Evolutionary conservation across 2,888 invertebrate species (phyloP).

Genomic region (Lucinisca nassula): DNA sequence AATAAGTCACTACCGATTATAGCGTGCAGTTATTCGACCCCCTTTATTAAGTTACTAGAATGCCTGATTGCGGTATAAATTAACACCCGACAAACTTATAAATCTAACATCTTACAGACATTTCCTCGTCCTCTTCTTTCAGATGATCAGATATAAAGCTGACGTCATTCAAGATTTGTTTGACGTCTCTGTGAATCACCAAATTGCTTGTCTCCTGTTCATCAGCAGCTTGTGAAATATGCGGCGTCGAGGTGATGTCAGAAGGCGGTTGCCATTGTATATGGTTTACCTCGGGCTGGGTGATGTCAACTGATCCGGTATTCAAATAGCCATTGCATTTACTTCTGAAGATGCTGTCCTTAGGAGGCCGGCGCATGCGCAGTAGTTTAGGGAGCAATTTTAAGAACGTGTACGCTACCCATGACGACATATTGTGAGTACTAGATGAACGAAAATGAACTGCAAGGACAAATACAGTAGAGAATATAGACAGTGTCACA

Average conservation of each 20-base stretch:
- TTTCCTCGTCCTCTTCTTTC: constrained; percentile 79
- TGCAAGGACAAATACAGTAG: constrained; percentile 92
- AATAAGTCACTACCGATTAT: too few species aligned
- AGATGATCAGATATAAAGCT: constrained; percentile 83
- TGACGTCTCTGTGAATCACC: constrained; percentile 91
- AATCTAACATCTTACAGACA: constrained; percentile 79
- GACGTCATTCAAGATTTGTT: constrained; percentile 91
- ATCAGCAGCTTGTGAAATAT: neutral
- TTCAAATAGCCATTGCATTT: constrained; percentile 48
- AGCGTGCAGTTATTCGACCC: too few species aligned
- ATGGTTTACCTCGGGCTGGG: neutral
- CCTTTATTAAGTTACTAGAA: too few species aligned
- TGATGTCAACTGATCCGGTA: constrained; percentile 58
- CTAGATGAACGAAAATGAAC: constrained; percentile 96
- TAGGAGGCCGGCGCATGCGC: constrained; percentile 94
- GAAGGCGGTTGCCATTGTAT: constrained; percentile 9
- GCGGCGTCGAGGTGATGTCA: constrained; percentile 17
- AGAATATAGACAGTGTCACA: constrained; percentile 88
- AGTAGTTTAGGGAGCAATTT: constrained; percentile 97
- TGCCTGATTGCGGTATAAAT: too few species aligned
- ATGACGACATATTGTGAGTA: constrained; percentile 99
- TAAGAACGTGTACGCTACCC: constrained; percentile 98
- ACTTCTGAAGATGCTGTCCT: neutral
- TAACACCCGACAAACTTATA: too few species aligned
- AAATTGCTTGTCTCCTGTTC: constrained; percentile 3